A percentile compares a stretch with the other conserved stretches of the same genome.
Evolutionary conservation across 1,140 invertebrate species (phyloP).

Genomic region (Fopius arisanus): DNA sequence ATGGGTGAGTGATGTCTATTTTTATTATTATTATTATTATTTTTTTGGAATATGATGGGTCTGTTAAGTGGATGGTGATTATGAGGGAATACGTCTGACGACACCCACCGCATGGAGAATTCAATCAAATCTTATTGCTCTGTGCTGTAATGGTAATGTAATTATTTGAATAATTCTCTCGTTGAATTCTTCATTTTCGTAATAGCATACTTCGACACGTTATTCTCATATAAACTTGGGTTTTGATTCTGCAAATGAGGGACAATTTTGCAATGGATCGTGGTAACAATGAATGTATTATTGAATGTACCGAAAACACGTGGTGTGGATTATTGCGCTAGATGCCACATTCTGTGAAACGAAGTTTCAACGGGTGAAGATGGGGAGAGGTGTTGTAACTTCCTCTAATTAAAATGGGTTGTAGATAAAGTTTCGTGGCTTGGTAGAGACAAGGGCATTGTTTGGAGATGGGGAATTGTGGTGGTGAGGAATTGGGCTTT

Average conservation of each 20-base stretch:
- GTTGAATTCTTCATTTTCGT: neutral
- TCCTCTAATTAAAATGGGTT: constrained; percentile 63
- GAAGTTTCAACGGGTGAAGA: constrained; percentile 1
- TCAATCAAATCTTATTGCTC: neutral
- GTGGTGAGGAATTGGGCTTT: neutral
- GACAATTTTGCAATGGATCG: constrained; percentile 30
- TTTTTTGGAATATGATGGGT: too few species aligned
- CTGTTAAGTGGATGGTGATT: too few species aligned
- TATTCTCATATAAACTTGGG: neutral
- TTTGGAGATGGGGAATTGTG: constrained; percentile 5
- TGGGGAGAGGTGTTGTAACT: constrained; percentile 53
- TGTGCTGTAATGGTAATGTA: neutral
- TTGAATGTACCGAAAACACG: constrained; percentile 14
- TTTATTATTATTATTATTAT: neutral
- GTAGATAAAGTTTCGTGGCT: constrained; percentile 49
- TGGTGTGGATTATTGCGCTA: neutral
- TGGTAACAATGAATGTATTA: constrained; percentile 26
- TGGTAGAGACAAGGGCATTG: constrained; percentile 24
- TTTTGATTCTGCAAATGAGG: neutral
- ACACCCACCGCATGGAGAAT: neutral
- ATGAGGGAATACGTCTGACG: neutral
- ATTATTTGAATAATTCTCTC: neutral
- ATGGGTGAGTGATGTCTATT: constrained; percentile 49
- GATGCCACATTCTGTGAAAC: neutral
- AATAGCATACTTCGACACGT: neutral